phyloP scores from a whole-genome alignment of 2,113 vertebrate species.

The Mormyrus iriodes region DNA sequence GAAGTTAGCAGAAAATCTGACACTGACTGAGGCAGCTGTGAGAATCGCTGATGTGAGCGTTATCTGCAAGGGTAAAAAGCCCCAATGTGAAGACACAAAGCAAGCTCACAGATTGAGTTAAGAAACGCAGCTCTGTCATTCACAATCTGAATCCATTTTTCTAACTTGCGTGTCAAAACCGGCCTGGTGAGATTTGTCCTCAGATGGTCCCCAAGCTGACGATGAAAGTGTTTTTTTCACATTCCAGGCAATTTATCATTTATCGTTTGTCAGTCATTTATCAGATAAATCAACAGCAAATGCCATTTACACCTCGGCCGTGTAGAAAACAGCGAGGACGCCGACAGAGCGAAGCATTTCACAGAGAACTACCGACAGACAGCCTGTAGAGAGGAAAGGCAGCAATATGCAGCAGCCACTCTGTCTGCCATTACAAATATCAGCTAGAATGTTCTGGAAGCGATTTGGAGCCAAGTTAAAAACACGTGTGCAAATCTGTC shows the following conservation, averaged over 20 bases:
- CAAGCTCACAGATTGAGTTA: neutral
- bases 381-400: too few relatives aligned
- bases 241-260: neutral
- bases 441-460: neutral
- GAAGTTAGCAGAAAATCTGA: neutral
- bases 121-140: neutral
- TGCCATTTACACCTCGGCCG: neutral
- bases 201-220: neutral
- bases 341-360: neutral
- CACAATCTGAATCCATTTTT: neutral
- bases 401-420: neutral
- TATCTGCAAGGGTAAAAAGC: neutral
- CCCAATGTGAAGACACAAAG: neutral
- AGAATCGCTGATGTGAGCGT: neutral
- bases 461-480: neutral
- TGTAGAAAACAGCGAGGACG: neutral
- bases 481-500: neutral
- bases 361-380: neutral
- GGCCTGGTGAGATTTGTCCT: neutral
- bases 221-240: neutral
- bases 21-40: neutral
- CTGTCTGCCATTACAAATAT: neutral
- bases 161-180: neutral
- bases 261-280: neutral
- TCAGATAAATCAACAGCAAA: conserved; percentile 1